Conservation (phyloP, 92 coral and sea anemone species). For the Metridium senile region DNA sequence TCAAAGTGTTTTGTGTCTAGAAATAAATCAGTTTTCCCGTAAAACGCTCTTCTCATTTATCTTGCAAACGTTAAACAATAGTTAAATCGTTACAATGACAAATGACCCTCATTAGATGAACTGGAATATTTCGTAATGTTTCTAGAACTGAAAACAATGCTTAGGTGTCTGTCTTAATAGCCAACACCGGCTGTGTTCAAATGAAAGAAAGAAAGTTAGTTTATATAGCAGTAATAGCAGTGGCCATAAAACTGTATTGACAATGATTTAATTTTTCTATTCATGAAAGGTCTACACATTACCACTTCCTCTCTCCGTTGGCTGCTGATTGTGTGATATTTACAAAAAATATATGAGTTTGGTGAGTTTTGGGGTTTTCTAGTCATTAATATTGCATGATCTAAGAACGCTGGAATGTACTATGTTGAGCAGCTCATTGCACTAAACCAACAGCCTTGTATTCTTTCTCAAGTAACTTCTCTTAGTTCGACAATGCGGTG, state of each 20-base stretch:
- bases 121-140: not conserved
- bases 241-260: not conserved
- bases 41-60: no score
- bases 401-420: conserved; percentile 6
- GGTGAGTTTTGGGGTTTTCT: conserved; percentile 23
- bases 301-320: not conserved
- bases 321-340: conserved; percentile 9
- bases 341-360: conserved; percentile 25
- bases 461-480: not conserved
- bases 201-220: not conserved
- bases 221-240: no score
- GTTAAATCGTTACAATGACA: no score
- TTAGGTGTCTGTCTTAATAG: no score
- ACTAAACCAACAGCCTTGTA: not conserved
- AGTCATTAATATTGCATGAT: conserved; percentile 30
- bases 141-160: not conserved
- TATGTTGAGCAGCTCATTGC: not conserved
- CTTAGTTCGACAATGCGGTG: not conserved
- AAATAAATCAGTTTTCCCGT: no score
- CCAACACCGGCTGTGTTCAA: no score
- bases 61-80: no score
- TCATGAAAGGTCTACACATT: not conserved
- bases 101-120: not conserved
- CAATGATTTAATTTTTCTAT: not conserved
- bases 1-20: no score